These are phyloP conservation scores for Frankliniella intonsa DNA, from an alignment of 2,888 invertebrate genomes.

Conservation along the genomic window DNA sequence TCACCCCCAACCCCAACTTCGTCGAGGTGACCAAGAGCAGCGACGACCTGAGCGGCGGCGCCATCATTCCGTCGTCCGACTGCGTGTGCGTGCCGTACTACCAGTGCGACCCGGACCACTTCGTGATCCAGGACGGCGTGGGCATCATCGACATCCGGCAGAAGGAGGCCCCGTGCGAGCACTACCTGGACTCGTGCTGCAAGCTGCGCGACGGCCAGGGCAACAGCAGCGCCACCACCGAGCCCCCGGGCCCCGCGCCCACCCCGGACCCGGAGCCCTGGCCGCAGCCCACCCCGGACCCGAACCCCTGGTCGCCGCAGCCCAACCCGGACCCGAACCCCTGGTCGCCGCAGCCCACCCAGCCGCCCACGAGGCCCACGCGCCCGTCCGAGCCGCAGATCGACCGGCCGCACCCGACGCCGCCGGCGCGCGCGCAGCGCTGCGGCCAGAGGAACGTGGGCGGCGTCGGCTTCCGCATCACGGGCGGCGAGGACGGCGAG, in stretches of 20 bases:
- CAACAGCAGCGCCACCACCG: background rate
- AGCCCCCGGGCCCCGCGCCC: background rate
- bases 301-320: background rate
- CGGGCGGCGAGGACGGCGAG: conserved; percentile 56
- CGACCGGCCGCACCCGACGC: background rate
- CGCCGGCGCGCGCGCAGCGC: background rate
- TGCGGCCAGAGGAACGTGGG: conserved; percentile 71
- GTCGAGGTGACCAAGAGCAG: background rate
- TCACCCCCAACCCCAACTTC: background rate
- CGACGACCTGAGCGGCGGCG: conserved; percentile 1
- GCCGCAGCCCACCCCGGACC: background rate
- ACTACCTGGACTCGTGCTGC: conserved; percentile 74
- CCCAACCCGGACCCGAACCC: background rate
- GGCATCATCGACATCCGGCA: conserved; percentile 71
- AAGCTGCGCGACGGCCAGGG: conserved; percentile 39
- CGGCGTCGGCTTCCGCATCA: conserved; percentile 69
- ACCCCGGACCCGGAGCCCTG: conserved; percentile 41
- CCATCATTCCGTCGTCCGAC: conserved; percentile 36
- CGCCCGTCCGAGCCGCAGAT: conserved; percentile 7
- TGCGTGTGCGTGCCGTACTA: conserved; percentile 77
- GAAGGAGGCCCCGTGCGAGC: conserved; percentile 53
- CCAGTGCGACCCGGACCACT: conserved; percentile 62
- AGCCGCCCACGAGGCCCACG: background rate
- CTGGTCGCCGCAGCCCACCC: background rate
- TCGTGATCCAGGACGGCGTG: conserved; percentile 64